Percentiles rank a stretch among this genome's conserved stretches.
Evolutionary conservation across 2,888 invertebrate genomes (phyloP).

Genomic region (Yponomeuta plumbellus): DNA sequence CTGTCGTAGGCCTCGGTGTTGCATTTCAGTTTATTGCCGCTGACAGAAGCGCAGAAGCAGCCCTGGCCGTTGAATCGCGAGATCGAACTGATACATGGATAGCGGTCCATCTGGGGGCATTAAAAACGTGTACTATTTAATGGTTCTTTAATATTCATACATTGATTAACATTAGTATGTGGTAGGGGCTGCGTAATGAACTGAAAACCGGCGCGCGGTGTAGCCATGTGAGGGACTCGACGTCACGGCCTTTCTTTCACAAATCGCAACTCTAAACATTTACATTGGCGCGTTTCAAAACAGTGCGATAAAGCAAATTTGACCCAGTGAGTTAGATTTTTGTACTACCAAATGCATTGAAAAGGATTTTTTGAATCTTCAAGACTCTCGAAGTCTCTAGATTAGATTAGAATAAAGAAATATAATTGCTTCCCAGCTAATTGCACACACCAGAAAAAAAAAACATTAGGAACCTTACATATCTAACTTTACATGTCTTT

Average conservation of each 20-base stretch:
- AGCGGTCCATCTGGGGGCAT: conserved; percentile 4
- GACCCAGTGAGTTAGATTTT: conserved; percentile 2
- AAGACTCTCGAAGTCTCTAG: no score
- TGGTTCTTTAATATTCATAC: conserved; percentile 11
- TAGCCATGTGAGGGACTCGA: not conserved
- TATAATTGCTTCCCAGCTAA: no score
- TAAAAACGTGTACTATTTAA: conserved; percentile 11
- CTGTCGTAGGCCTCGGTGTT: conserved; percentile 57
- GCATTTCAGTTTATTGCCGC: conserved; percentile 65
- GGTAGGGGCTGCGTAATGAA: conserved; percentile 2
- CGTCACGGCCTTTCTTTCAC: conserved; percentile 7
- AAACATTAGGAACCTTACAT: no score
- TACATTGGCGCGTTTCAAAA: not conserved
- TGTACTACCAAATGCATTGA: not conserved
- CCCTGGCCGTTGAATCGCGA: conserved; percentile 36
- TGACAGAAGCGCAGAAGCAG: conserved; percentile 31
- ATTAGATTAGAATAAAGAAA: no score
- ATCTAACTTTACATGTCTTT: no score
- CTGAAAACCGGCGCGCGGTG: conserved; percentile 5
- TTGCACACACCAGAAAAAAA: no score
- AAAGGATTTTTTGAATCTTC: no score
- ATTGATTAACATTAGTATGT: not conserved
- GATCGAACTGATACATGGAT: conserved; percentile 31
- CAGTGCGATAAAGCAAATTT: not conserved
- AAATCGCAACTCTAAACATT: conserved; percentile 4